Conservation (phyloP, 1,140 invertebrate genomes). For the Conopomorpha cramerella region DNA sequence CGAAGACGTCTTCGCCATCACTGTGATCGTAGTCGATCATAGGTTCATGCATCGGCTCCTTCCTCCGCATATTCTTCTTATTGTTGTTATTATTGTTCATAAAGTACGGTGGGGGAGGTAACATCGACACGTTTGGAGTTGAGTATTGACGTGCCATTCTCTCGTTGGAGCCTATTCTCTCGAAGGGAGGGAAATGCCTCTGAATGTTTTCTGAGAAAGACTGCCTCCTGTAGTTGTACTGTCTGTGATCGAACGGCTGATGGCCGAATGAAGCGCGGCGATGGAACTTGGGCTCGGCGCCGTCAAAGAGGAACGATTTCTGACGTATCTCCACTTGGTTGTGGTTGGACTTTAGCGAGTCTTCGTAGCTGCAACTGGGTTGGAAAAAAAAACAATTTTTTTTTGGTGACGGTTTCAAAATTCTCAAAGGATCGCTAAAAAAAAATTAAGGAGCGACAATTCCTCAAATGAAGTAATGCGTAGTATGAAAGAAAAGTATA, state of each 20-base stretch:
- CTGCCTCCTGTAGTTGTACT: slow-evolving; percentile 28
- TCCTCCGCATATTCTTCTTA: slow-evolving; percentile 31
- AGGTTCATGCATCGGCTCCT: slow-evolving; percentile 41
- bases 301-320: slow-evolving; percentile 16
- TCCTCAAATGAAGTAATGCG: too few relatives aligned
- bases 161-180: slow-evolving; percentile 17
- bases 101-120: slow-evolving; percentile 23
- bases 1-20: slow-evolving; percentile 48
- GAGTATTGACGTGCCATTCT: slow-evolving; percentile 33
- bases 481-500: too few relatives aligned
- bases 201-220: slow-evolving; percentile 49
- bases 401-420: too few relatives aligned
- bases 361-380: slow-evolving; percentile 69
- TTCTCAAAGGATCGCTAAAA: too few relatives aligned
- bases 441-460: too few relatives aligned
- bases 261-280: slow-evolving; percentile 37
- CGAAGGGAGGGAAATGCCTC: slow-evolving; percentile 35
- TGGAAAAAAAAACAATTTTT: too few relatives aligned
- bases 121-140: slow-evolving; percentile 31
- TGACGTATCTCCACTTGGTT: slow-evolving; percentile 17
- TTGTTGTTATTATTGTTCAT: slow-evolving; percentile 25
- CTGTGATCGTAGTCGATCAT: slow-evolving; percentile 56
- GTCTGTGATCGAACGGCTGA: slow-evolving; percentile 22
- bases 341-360: slow-evolving; percentile 63
- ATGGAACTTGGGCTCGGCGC: slow-evolving; percentile 20